phyloP scores from a whole-genome alignment of 2,113 vertebrate genomes.

The Trichomycterus rosablanca region DNA sequence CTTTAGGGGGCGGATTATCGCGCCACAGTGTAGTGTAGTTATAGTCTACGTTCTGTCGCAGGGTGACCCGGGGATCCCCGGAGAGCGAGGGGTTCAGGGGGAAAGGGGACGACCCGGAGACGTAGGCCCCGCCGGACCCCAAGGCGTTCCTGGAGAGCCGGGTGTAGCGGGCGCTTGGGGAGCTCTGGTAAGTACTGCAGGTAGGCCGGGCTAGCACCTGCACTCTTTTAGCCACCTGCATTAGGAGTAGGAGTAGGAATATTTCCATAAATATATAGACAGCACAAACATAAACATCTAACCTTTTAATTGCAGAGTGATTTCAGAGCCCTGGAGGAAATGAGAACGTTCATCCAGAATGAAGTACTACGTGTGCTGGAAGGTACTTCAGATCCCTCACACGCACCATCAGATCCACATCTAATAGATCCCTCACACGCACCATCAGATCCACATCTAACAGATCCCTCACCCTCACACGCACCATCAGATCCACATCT shows the following conservation, averaged over 20 bases:
- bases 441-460: too few relatives aligned
- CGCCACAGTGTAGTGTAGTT: constrained; percentile 1
- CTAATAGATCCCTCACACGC: too few relatives aligned
- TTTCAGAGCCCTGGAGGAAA: constrained; percentile 79
- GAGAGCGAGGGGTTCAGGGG: constrained; percentile 83
- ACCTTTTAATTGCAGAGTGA: constrained; percentile 75
- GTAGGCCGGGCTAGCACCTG: too few relatives aligned
- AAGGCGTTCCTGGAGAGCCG: constrained; percentile 77
- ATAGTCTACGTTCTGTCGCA: constrained; percentile 48
- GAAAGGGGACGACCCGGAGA: constrained; percentile 74
- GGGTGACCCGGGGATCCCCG: constrained; percentile 94
- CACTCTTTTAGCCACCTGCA: too few relatives aligned
- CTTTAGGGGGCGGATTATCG: too few relatives aligned
- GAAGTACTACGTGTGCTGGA: constrained; percentile 88
- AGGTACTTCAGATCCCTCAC: constrained; percentile 81
- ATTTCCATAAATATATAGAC: too few relatives aligned
- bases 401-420: too few relatives aligned
- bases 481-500: too few relatives aligned
- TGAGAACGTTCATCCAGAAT: constrained; percentile 82
- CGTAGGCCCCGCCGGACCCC: constrained; percentile 63
- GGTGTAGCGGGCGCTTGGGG: constrained; percentile 74
- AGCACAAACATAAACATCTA: too few relatives aligned
- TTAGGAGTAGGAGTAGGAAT: too few relatives aligned
- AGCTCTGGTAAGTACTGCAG: too few relatives aligned
- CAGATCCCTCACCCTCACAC: too few relatives aligned